A percentile compares a stretch with the other conserved stretches of the same genome.
These are phyloP conservation scores for Cyphomyrus discorhynchus DNA, from an alignment of 2,113 vertebrate species.

Conservation along the genomic window DNA sequence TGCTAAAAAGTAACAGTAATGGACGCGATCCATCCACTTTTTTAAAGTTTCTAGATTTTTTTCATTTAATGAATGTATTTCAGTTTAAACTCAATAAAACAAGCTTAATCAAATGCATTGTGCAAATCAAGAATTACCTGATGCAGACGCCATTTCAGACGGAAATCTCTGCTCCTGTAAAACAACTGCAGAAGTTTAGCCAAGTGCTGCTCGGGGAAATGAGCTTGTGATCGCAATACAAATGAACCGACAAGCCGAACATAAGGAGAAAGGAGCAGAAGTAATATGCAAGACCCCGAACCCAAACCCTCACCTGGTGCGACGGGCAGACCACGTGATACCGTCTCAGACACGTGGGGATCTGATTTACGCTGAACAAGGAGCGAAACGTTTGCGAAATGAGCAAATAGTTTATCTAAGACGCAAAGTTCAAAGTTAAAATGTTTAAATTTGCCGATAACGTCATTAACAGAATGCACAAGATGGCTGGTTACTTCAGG, in stretches of 20 bases:
- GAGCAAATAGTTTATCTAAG: background rate
- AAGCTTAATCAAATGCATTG: background rate
- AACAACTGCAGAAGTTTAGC: conserved; percentile 15
- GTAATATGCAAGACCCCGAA: background rate
- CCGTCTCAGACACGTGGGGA: background rate
- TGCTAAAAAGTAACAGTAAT: background rate
- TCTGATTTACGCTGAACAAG: background rate
- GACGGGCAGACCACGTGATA: background rate
- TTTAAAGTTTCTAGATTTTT: background rate
- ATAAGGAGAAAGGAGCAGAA: background rate
- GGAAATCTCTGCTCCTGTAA: conserved; percentile 38
- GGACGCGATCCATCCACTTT: background rate
- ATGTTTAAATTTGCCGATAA: background rate
- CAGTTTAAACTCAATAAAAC: background rate
- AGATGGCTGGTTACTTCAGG: background rate
- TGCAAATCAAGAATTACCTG: conserved; percentile 41
- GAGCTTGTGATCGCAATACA: background rate
- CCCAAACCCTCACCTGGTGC: background rate
- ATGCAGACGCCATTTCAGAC: conserved; percentile 44
- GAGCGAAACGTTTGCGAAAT: background rate
- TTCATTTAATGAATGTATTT: background rate
- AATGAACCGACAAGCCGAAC: background rate
- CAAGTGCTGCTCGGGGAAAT: background rate
- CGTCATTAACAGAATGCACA: background rate
- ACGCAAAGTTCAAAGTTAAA: background rate